Evolutionary conservation across 2,888 invertebrate genomes (phyloP), one percentile per base, ranked within the genome.

Genomic region (Rutpela maculata): DNA sequence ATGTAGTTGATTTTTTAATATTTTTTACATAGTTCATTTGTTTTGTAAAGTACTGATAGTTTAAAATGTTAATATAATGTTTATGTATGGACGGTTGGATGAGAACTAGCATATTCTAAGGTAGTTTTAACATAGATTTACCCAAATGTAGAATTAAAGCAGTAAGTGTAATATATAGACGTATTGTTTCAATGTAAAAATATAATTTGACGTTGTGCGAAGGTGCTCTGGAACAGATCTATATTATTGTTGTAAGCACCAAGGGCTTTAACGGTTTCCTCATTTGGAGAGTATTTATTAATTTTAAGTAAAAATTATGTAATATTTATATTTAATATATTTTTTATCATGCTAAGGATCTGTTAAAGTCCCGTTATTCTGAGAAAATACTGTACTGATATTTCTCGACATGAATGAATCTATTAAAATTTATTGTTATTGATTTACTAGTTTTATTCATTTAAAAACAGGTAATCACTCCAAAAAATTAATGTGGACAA

Each of bases 351-450:
- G 12, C 19, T 56, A 43, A 76, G 66, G 56, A 79, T 69, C 79
- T 77, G 77, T 75, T 83, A 62, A 76, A 80, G 75, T 77, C 71
- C 67, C 70, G 22, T 72, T 72, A 76, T 15, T 77, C 72, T 77
- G 72, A 79, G 78, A 77, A 80, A 82, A 82, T 81, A 82, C 81
- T 84, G 82, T 83, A 85, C 83, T 84, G 84, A 84, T 81, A 81
- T 78, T 81, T 83, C 80, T 81, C 76, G 79, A 83, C 77, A 84
- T 86, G 83, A 84, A 84, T 85, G 85, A 83, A 81, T 85, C 82
- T 85, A 86, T 84, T 86, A 86, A 86, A 86, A 78, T 79, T 84
- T 83, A 85, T 85, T 86, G 86, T 85, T 85, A 86, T 85, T 84
- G 72, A 83, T 50, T 71, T 19, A 4, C 56, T 63, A 35, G 62